Base-by-base conservation (phyloP, 2,797 vertebrate genomes). In the Remorina albescens region DNA sequence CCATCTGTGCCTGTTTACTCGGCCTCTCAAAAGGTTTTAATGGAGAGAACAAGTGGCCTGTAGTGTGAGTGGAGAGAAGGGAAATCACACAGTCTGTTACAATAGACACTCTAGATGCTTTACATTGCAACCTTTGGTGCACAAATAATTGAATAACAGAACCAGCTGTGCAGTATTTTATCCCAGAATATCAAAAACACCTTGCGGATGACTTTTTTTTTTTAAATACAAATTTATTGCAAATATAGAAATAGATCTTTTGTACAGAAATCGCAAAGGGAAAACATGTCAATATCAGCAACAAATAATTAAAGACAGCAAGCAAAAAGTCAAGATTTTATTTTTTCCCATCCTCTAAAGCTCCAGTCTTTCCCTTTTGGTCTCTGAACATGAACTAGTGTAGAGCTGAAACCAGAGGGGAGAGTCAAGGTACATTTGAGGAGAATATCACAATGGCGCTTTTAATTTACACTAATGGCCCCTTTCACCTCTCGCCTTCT, bases 211-310 rank as follows among this genome's bases (percentile, higher is more conserved):
- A 3, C 3, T 30, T 54, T 21, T 50, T 71, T 18, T 41, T 41
- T 50, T 92, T 91, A 74, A 90, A 91, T 91, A 94, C 76, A 95
- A 95, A 95, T 94, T 93, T 95, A 95, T 95, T 95, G 93, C 93
- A 95, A 95, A 95, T 95, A 95, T 95, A 95, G 91, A 95, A 95
- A 95, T 95, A 88, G 93, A 94, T 95, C 92, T 95, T 95, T 94
- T 94, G 86, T 95, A 94, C 94, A 95, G 92, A 95, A 95, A 94
- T 91, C 53, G 85, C 90, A 88, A 91, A 85, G 81, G 84, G 16
- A 71, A 75, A 83, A 88, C 81, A 93, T 87, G 87, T 90, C 76
- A 89, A 83, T 85, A 88, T 83, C 82, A 92, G 91, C 87, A 93
- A 92, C 90, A 90, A 63, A 90, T 78, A 78, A 58, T 83, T 64